phyloP scores from a whole-genome alignment of 2,888 invertebrate genomes.

The Nudaria mundana region DNA sequence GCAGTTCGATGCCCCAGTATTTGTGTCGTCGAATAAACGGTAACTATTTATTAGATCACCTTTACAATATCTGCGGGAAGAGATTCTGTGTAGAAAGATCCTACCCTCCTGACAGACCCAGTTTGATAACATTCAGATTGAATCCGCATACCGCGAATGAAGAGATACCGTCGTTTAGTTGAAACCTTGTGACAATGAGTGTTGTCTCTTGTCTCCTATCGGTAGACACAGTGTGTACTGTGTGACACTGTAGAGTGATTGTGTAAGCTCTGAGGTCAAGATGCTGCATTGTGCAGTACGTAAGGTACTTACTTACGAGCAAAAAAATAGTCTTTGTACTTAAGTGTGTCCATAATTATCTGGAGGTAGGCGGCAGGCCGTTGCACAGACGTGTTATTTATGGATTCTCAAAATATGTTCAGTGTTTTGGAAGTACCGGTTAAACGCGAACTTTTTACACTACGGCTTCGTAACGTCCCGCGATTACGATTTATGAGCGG shows the following conservation, averaged over 20 bases:
- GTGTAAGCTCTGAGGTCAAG: no score
- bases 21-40: conserved; percentile 48
- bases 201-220: no score
- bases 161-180: no score
- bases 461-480: neutral
- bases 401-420: conserved; percentile 1
- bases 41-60: conserved; percentile 44
- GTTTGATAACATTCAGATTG: neutral
- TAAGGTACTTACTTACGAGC: no score
- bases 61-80: conserved; percentile 6
- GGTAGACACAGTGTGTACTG: no score
- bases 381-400: no score
- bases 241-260: no score
- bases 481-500: neutral
- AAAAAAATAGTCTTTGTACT: neutral
- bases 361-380: conserved; percentile 1
- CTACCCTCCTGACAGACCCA: neutral
- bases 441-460: neutral
- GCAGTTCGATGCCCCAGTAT: conserved; percentile 49
- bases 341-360: conserved; percentile 6
- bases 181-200: no score
- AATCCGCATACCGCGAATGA: no score
- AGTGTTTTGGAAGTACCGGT: neutral
- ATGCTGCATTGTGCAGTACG: no score
- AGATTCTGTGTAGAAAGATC: neutral